Evolutionary conservation across 1,140 invertebrate species (phyloP), one percentile per base, ranked within the genome.

Genomic region (Aradophagus sp.): DNA sequence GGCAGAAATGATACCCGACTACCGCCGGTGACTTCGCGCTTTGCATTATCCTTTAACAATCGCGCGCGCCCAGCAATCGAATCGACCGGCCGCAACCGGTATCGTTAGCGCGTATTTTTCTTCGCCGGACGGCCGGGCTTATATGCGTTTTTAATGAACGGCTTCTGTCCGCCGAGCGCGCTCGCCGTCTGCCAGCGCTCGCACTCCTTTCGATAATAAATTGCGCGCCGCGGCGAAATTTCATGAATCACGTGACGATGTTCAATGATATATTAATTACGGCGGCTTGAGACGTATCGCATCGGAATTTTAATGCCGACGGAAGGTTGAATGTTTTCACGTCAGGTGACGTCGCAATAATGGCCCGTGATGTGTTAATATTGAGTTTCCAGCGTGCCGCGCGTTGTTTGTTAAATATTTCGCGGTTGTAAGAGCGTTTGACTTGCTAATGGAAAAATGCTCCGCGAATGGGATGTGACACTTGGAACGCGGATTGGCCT

Each of bases 1-100:
- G 75, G 77, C 76, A 77, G 77, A 83, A 84, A 77, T 81, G 84
- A 86, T 86, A 86, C 82, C 82, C 80, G 81, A 82, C 83, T 85
- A 83, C 83, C 55, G 76, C 61, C 52, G 73, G 79, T 85, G 84
- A 85, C 84, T 83, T 31, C 52, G 82, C 83, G 80, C 77, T 84
- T 84, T 83, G 72, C 79, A 84, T 83, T 77, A 69, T 77, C 65
- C 61, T 52, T 50, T 47, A 73, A 76, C 75, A 67, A 58, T 65
- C 67, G 47, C 44, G 62, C 44, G 62, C 63, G 62, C n/a, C n/a
- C 23, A 56, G 42, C 76, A 79, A 74, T 74, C 69, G 63, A 75
- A 44, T 41, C 66, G 4, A 5, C 4, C 20, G 20, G 20, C 20
- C 31, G 62, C 75, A 59, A 75, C 75, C 67, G 76, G 74, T 82